Conservation (phyloP, 1,140 invertebrate genomes). For the Brachionus angularis region DNA sequence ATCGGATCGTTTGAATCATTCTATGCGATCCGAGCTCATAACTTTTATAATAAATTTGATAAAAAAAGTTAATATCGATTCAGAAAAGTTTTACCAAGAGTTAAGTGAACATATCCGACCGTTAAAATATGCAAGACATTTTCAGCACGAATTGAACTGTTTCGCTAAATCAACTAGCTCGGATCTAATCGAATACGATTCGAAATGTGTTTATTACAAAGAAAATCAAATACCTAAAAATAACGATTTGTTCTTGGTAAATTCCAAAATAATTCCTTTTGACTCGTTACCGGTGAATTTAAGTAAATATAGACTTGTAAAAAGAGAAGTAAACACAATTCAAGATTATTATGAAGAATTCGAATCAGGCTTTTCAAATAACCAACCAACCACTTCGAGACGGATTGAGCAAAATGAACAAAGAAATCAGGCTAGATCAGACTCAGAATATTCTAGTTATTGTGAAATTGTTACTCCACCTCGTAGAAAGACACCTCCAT, state of each 20-base stretch:
- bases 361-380: neutral
- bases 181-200: conserved; percentile 29
- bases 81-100: conserved; percentile 15
- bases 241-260: neutral
- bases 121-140: conserved; percentile 22
- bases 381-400: conserved; percentile 2
- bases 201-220: conserved; percentile 26
- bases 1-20: neutral
- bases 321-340: neutral
- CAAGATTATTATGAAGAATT: neutral
- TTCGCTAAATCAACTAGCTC: conserved; percentile 33
- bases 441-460: conserved; percentile 33
- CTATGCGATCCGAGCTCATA: conserved; percentile 8
- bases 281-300: conserved; percentile 7
- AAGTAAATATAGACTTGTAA: conserved; percentile 22
- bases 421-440: too few relatives aligned
- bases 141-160: conserved; percentile 3
- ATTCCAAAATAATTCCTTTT: neutral
- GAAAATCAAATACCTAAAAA: too few relatives aligned
- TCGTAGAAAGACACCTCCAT: conserved; percentile 10
- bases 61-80: conserved; percentile 9
- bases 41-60: conserved; percentile 17
- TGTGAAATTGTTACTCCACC: conserved; percentile 41
- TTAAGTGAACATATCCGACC: conserved; percentile 20
- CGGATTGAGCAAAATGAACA: neutral